Conservation (phyloP, 2,113 vertebrate genomes). For the Atherinomorus stipes region DNA sequence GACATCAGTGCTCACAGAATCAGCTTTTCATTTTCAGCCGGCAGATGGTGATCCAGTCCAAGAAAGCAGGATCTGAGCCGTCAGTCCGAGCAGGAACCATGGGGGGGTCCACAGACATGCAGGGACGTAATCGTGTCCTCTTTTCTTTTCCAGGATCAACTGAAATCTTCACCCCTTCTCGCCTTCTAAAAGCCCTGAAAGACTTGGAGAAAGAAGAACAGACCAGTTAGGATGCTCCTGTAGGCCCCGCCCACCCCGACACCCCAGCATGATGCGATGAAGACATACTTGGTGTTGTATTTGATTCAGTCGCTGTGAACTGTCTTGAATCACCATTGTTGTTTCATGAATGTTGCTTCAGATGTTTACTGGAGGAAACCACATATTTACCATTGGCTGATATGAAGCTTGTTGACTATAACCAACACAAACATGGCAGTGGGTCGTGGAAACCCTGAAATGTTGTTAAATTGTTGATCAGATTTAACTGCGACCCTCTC, state of each 20-base stretch:
- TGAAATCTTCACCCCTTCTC: conserved; percentile 87
- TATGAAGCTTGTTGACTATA: too few relatives aligned
- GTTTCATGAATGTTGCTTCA: background rate
- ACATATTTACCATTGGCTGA: conserved; percentile 11
- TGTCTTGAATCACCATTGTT: conserved; percentile 12
- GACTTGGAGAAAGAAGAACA: conserved; percentile 88
- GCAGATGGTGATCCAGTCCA: too few relatives aligned
- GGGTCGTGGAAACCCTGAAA: too few relatives aligned
- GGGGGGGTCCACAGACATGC: background rate
- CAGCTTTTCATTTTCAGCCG: too few relatives aligned
- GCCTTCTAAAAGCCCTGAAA: conserved; percentile 88
- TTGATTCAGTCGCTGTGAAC: background rate
- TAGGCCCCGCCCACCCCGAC: background rate
- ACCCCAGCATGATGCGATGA: background rate
- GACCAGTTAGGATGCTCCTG: conserved; percentile 79
- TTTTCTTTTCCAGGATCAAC: conserved; percentile 83
- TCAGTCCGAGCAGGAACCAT: background rate
- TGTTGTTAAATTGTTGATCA: too few relatives aligned
- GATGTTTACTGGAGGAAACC: conserved; percentile 4
- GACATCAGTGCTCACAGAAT: too few relatives aligned
- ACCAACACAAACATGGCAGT: too few relatives aligned
- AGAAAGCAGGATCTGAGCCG: too few relatives aligned
- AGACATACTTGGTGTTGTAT: conserved; percentile 8
- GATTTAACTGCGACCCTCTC: too few relatives aligned
- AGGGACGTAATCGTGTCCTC: background rate